Base-by-base conservation (phyloP, 2,888 invertebrate genomes). In the Patella caerulea region DNA sequence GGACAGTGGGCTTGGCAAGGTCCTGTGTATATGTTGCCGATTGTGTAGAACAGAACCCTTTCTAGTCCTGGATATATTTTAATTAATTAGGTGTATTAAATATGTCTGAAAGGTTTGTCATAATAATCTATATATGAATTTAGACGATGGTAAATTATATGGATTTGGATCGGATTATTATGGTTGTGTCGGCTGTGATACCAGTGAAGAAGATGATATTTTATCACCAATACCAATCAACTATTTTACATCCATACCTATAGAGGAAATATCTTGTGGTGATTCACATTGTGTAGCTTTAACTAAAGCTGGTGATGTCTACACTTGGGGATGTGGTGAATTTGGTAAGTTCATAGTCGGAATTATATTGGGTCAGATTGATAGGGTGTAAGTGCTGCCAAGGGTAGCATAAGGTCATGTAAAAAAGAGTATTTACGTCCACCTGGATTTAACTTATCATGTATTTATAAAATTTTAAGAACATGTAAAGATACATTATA, bases 261-360 rank as follows among this genome's bases (percentile, higher is more conserved):
- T 91, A 71, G 80, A 83, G 73, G 87, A 88, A 78, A 83, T 91
- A 45, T 85, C 90, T 0, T 91, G 91, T 83, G 91, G 91, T 5
- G 88, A 90, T 76, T 85, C 86, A 74, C 91, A 91, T 81, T 90
- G 90, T 9, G 86, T 89, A 3, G 91, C 87, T 1, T 82, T 91
- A 15, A 88, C 90, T 0, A 83, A 82, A 74, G 85, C 85, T 65
- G 88, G 88, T 11, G 88, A 91, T 59, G 89, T 91, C 3, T 91
- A 88, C 82, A 88, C 90, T 7, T 91, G 91, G 91, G 91, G 91
- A 12, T 89, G 86, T 85, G 91, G 91, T 34, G 91, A 91, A 76
- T 91, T 88, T 86, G 91, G 91, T 90, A 84, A 82, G 86, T 78
- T 52, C 11, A 19, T 52, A 45, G 2, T 14, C 34, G 53, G n/a